Conservation (phyloP, 1,140 invertebrate genomes). For the Tetragonula clypearis region DNA sequence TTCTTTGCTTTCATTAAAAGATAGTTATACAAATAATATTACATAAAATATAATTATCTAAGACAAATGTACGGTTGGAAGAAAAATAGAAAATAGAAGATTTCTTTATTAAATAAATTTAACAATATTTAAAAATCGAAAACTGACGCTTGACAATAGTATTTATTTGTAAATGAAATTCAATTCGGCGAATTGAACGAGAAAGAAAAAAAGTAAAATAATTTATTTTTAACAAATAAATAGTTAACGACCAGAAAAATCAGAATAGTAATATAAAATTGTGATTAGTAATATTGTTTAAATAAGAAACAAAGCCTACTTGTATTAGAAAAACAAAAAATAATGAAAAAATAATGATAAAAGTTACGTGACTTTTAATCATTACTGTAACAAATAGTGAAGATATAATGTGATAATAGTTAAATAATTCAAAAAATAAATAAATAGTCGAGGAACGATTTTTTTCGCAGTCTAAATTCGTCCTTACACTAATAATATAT, state of each 20-base stretch:
- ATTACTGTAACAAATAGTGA: background rate
- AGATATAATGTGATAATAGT: background rate
- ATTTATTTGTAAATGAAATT: background rate
- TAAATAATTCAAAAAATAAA: slow-evolving; percentile 34
- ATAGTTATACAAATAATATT: background rate
- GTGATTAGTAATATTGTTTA: slow-evolving; percentile 11
- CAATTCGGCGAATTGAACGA: background rate
- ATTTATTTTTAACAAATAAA: slow-evolving; percentile 19
- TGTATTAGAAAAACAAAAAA: background rate
- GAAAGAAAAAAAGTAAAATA: too few relatives aligned
- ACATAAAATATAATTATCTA: background rate
- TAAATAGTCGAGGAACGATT: slow-evolving; percentile 38
- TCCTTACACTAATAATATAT: slow-evolving; percentile 41
- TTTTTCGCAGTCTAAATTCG: slow-evolving; percentile 30
- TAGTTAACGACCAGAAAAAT: background rate
- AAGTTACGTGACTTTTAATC: background rate
- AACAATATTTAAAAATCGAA: background rate
- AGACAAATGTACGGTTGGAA: background rate
- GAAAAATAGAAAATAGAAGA: background rate
- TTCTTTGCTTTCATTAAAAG: slow-evolving; percentile 1
- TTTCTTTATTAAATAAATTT: background rate
- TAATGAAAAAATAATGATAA: background rate
- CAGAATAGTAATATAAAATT: slow-evolving; percentile 13
- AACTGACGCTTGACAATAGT: background rate
- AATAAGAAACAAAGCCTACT: background rate